Evolutionary conservation across 2,888 invertebrate species (phyloP), one percentile per base, ranked within the genome.

Genomic region (Drosophila mimica): DNA sequence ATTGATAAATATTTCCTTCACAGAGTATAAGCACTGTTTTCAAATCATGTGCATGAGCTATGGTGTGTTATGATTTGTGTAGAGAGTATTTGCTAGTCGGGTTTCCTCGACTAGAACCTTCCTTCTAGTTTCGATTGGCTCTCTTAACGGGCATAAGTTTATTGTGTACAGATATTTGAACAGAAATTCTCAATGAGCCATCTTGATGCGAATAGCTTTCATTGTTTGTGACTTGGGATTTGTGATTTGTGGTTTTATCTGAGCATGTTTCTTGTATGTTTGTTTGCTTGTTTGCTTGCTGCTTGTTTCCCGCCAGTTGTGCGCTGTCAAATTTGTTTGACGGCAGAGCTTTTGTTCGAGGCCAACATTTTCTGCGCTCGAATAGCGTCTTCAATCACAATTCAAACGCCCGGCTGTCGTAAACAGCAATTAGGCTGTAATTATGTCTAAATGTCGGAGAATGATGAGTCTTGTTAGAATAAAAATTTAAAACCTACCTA

Each of bases 341-440:
- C 60, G 31, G 48, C 40, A 9, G 20, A 52, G 40, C 58, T 40
- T 71, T 46, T 56, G 46, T 34, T 9, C 36, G 51, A 46, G 38
- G 52, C 38, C n/a, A 58, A 63, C 43, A 43, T 70, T 56, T 38
- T 52, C 20, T 17, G 20, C 13, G 36, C 8, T 25, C 20, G 8
- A 30, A 11, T 38, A 69, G 28, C 36, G 28, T 38, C 9, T 68
- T 69, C 58, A 58, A 52, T 58, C 43, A 51, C n/a, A 48, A 51
- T 61, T 60, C 40, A 43, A 25, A 43, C 43, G 60, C 60, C 20
- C 40, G 25, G 58, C 64, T 58, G 58, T 63, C 58, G 48, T 25
- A 31, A 57, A 28, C 71, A 71, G 57, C 71, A 54, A 71, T 63
- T 71, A 58, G 57, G 38, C 63, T 70, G 51, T 62, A 70, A 70